Evolutionary conservation across 2,113 vertebrate genomes (phyloP).

Genomic region (Albula goreensis): DNA sequence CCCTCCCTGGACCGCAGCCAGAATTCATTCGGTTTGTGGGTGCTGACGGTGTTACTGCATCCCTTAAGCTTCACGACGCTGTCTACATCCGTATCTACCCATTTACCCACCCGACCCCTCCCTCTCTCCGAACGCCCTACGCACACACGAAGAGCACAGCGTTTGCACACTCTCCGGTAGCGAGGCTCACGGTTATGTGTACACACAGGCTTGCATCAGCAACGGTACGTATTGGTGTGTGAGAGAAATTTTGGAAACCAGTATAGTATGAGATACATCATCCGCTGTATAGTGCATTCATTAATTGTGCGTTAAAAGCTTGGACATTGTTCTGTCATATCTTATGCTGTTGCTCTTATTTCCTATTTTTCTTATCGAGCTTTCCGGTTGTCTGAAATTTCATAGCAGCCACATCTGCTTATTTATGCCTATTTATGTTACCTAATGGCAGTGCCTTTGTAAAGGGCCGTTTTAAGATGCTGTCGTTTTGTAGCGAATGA

Average conservation of each 20-base stretch:
- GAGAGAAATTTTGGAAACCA: neutral
- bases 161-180: neutral
- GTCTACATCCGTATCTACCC: slow-evolving; percentile 5
- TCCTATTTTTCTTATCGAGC: neutral
- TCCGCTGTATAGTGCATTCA: neutral
- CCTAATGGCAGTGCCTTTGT: too few species aligned
- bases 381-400: neutral
- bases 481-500: neutral
- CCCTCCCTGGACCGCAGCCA: slow-evolving; percentile 26
- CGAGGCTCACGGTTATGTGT: neutral
- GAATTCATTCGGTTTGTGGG: neutral
- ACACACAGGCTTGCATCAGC: slow-evolving; percentile 11
- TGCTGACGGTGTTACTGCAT: slow-evolving; percentile 27
- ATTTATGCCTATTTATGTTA: neutral
- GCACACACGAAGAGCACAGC: slow-evolving; percentile 17
- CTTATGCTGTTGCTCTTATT: neutral
- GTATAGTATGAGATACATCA: neutral
- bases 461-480: too few species aligned
- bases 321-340: neutral
- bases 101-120: slow-evolving; percentile 22
- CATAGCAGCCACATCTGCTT: neutral
- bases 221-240: slow-evolving; percentile 25
- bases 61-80: slow-evolving; percentile 9
- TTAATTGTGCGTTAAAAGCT: neutral
- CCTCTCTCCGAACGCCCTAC: slow-evolving; percentile 24